Conservation (phyloP, 2,888 invertebrate species). For the Odiellus spinosus region DNA sequence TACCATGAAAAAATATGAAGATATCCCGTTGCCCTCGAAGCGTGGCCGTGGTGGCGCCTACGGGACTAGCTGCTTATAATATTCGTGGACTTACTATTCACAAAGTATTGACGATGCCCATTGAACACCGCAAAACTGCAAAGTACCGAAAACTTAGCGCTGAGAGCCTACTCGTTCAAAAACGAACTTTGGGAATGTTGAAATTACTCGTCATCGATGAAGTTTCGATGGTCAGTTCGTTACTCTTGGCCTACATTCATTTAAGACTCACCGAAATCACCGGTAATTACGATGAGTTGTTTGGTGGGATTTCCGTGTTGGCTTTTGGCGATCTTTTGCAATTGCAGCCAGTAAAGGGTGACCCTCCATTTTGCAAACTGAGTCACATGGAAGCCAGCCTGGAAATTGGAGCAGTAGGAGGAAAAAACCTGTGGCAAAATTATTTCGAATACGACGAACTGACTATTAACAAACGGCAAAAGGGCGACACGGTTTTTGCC, state of each 20-base stretch:
- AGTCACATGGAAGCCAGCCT: background rate
- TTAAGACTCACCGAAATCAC: conserved; percentile 5
- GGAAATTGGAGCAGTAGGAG: background rate
- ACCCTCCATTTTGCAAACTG: background rate
- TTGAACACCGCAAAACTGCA: too few species aligned
- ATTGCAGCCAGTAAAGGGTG: conserved; percentile 1
- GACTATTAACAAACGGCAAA: background rate
- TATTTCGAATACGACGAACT: background rate
- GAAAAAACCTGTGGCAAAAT: background rate
- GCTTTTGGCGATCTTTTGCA: conserved; percentile 6
- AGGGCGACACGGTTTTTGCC: background rate
- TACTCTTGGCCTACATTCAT: conserved; percentile 4
- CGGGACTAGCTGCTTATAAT: too few species aligned
- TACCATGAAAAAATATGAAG: too few species aligned
- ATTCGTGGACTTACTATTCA: too few species aligned
- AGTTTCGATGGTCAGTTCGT: conserved; percentile 4
- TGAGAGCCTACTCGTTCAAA: too few species aligned
- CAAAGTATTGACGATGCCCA: too few species aligned
- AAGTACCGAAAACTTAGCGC: too few species aligned
- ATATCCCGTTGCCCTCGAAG: too few species aligned
- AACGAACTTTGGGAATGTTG: background rate
- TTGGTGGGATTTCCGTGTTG: conserved; percentile 4
- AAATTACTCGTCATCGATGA: conserved; percentile 4
- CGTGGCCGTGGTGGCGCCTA: too few species aligned
- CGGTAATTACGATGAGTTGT: conserved; percentile 6